Base-by-base conservation (phyloP, 1,140 invertebrate species). In the Drosophila pectinifera region DNA sequence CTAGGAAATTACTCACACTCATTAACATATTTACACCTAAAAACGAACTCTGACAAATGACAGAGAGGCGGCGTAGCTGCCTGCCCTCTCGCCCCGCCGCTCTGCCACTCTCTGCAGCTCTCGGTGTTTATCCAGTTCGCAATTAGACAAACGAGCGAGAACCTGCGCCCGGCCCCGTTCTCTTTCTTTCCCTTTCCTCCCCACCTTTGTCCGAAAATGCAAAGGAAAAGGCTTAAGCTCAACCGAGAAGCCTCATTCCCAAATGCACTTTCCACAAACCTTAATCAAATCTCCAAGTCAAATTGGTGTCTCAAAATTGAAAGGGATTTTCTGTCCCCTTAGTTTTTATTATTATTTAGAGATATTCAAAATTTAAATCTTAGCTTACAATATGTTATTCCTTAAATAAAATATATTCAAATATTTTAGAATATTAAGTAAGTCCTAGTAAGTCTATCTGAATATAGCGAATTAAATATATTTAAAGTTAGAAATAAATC, bases 1-100 rank as follows among this genome's bases (percentile, higher is more conserved):
- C 79, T 72, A 43, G 80, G 85, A 88, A 88, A 84, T 80, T 63
- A 84, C 79, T 89, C 84, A 80, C 80, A 89, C 84, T 88, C 84
- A 88, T 88, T 88, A 88, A 89, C 84, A 88, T 88, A 88, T 88
- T 88, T 88, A 88, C 84, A 88, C 85, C 84, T 88, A 89, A 88
- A 89, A 88, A 55, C 84, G 73, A 73, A 84, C 65, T 58, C 73
- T 84, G 77, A 88, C 80, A 88, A 88, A 88, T 88, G 84, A 70
- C 61, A 84, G 67, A 84, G 80, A 73, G 84, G 77, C 84, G 84
- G 77, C 84, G 84, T 78, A 63, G 48, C 65, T 36, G 64, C 38
- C 55, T 14, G 22, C 45, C 45, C 22, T 8, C 38, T 58, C 57
- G 58, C 11, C 46, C 28, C 28, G 28, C 22, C 22, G 14, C 22